Conservation (phyloP, 2,113 vertebrate species). For the Ochotona curzoniae region DNA sequence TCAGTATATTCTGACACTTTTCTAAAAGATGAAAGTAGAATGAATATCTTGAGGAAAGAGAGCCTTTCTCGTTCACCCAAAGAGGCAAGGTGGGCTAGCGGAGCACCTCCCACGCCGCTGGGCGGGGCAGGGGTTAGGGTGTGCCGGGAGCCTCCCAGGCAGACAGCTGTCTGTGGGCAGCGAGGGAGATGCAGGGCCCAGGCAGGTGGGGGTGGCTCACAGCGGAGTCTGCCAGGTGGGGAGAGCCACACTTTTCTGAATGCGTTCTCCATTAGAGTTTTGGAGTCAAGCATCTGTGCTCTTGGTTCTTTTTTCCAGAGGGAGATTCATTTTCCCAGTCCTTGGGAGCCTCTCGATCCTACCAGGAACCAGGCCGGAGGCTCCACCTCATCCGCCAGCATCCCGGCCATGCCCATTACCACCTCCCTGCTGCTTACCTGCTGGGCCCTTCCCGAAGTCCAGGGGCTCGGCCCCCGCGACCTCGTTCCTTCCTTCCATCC, state of each 20-base stretch:
- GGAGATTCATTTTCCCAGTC: conserved; percentile 79
- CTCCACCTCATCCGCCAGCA: conserved; percentile 92
- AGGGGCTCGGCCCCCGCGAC: conserved; percentile 84
- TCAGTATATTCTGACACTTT: conserved; percentile 16
- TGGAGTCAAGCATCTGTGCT: background rate
- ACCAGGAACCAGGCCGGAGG: conserved; percentile 88
- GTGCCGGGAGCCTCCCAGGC: background rate
- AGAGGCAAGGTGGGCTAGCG: background rate
- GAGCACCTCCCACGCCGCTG: background rate
- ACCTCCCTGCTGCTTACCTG: conserved; percentile 82
- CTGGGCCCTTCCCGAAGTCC: conserved; percentile 88
- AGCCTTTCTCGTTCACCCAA: conserved; percentile 10
- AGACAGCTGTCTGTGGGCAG: background rate
- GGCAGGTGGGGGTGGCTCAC: background rate
- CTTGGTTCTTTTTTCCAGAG: conserved; percentile 78
- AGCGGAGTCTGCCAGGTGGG: background rate
- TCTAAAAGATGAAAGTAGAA: conserved; percentile 51
- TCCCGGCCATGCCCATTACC: conserved; percentile 90
- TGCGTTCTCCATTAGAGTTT: background rate
- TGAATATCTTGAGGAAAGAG: background rate
- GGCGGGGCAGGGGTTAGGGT: background rate
- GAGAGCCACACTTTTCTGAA: background rate
- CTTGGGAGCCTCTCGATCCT: conserved; percentile 68
- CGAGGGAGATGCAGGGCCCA: background rate
- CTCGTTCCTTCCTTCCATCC: conserved; percentile 89